A percentile compares a stretch with the other conserved stretches of the same genome.
These are phyloP conservation scores for Xanthorhoe designata DNA, from an alignment of 2,888 invertebrate species.

Conservation along the genomic window DNA sequence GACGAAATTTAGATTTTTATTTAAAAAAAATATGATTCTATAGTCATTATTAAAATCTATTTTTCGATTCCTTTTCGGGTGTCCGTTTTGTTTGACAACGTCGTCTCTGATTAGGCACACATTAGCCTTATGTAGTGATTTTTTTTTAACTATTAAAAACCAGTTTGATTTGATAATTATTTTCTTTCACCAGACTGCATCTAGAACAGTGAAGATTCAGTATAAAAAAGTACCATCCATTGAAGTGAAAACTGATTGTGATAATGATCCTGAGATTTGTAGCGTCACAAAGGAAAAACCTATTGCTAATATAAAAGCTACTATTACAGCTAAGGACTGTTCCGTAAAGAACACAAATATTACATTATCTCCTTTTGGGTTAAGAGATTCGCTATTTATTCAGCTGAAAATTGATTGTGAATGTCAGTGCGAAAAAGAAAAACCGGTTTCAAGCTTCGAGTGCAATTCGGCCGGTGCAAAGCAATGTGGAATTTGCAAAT, in stretches of 20 bases:
- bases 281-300: conserved; percentile 21
- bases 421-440: conserved; percentile 88
- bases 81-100: too few species aligned
- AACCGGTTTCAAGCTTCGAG: conserved; percentile 58
- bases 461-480: conserved; percentile 79
- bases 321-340: conserved; percentile 56
- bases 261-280: conserved; percentile 2
- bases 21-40: too few species aligned
- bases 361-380: conserved; percentile 82
- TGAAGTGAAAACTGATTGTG: conserved; percentile 19
- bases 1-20: too few species aligned
- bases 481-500: conserved; percentile 88
- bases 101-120: too few species aligned
- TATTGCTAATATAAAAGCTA: conserved; percentile 51
- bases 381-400: conserved; percentile 88
- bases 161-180: not conserved
- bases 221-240: conserved; percentile 8
- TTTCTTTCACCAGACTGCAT: conserved; percentile 22
- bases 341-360: conserved; percentile 37
- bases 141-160: too few species aligned
- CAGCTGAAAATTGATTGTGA: conserved; percentile 90
- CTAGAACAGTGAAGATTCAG: conserved; percentile 16
- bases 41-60: too few species aligned
- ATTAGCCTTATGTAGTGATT: too few species aligned
- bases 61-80: too few species aligned